phyloP scores from a whole-genome alignment of 2,888 invertebrate species.

The Dorcus hopei region DNA sequence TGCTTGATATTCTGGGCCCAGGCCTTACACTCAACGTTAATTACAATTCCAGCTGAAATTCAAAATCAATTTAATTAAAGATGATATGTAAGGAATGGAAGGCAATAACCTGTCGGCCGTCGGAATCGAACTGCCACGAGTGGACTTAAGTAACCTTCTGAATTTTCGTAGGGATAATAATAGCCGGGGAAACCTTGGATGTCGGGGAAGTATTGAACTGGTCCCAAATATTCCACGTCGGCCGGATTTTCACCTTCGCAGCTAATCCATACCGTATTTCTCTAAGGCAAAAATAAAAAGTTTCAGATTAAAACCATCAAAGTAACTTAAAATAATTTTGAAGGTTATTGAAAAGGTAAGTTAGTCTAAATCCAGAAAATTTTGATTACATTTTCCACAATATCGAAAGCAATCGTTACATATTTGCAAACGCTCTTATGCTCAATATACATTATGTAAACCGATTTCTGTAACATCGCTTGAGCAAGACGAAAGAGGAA shows the following conservation, averaged over 20 bases:
- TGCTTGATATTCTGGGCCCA: constrained; percentile 64
- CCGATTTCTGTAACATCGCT: no score
- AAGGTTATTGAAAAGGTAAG: no score
- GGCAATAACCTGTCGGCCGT: constrained; percentile 69
- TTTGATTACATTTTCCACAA: no score
- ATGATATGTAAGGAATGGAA: neutral
- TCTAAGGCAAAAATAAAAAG: constrained; percentile 47
- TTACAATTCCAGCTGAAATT: constrained; percentile 49
- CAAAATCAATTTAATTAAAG: constrained; percentile 14
- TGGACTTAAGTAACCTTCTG: constrained; percentile 84
- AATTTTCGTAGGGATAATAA: constrained; percentile 85
- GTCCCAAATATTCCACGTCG: constrained; percentile 88
- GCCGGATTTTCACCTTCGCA: constrained; percentile 93
- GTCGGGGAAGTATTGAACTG: constrained; percentile 75
- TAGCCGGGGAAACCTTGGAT: constrained; percentile 80
- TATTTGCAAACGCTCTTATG: no score
- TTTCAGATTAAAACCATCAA: no score
- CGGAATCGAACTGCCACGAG: constrained; percentile 82
- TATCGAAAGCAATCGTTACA: no score
- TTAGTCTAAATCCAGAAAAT: no score
- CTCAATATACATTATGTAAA: no score
- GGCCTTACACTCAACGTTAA: constrained; percentile 63
- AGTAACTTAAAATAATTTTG: no score
- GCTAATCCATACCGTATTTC: constrained; percentile 85
- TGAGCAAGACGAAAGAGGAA: no score